These are phyloP conservation scores for Stenodera caucasica DNA, from an alignment of 2,888 invertebrate genomes.

Conservation along the genomic window DNA sequence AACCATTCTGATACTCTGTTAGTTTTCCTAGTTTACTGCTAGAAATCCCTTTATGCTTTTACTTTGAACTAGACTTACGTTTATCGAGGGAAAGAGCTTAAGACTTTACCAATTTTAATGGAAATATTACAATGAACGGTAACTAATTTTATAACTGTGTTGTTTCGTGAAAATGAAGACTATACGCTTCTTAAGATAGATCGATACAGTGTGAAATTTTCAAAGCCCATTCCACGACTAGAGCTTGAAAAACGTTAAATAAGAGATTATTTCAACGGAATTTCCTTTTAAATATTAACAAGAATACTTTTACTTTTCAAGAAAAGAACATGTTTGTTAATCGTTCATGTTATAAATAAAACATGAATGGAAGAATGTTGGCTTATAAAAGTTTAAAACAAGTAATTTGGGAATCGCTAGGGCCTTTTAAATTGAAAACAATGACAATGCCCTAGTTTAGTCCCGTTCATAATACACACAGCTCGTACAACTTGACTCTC, in stretches of 20 bases:
- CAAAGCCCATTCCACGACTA: background rate
- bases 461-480: background rate
- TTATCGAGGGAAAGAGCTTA: background rate
- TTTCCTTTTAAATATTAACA: background rate
- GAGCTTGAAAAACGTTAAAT: background rate
- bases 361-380: background rate
- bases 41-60: conserved; percentile 5
- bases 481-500: background rate
- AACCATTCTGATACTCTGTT: conserved; percentile 6
- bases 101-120: background rate
- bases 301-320: background rate
- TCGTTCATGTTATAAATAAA: background rate
- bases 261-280: background rate
- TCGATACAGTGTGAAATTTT: background rate
- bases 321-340: background rate
- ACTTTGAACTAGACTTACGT: conserved; percentile 5
- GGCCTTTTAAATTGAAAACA: background rate
- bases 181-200: background rate
- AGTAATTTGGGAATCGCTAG: background rate
- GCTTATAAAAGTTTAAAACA: background rate
- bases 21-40: background rate
- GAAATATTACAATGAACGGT: conserved; percentile 1
- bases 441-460: background rate
- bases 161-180: background rate
- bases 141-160: background rate